Conservation (phyloP, 2,888 invertebrate species). For the Oxytorus armatus region DNA sequence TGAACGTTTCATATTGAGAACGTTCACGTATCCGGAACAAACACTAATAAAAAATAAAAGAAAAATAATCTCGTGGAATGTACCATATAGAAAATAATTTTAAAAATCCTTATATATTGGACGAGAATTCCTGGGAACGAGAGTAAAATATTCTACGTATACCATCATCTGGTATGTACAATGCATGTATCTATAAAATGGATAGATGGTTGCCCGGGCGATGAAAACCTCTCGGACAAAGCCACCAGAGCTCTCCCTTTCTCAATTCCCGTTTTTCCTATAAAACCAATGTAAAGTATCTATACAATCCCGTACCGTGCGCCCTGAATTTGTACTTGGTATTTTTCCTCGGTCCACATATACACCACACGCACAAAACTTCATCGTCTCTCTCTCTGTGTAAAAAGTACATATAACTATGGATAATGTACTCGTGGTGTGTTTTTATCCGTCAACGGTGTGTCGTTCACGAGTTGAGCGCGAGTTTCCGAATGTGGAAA, state of each 20-base stretch:
- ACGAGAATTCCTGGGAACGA: slow-evolving; percentile 26
- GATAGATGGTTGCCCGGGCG: slow-evolving; percentile 5
- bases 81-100: too few species aligned
- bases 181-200: not conserved
- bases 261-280: slow-evolving; percentile 40
- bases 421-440: not conserved
- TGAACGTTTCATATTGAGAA: too few species aligned
- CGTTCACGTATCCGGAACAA: too few species aligned
- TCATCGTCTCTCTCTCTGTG: slow-evolving; percentile 10
- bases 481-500: slow-evolving; percentile 35
- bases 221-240: slow-evolving; percentile 45
- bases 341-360: slow-evolving; percentile 1
- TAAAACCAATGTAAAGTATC: slow-evolving; percentile 47
- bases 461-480: slow-evolving; percentile 11
- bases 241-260: slow-evolving; percentile 18
- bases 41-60: too few species aligned
- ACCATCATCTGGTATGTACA: slow-evolving; percentile 9
- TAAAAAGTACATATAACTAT: not conserved
- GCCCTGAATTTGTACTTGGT: slow-evolving; percentile 8
- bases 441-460: not conserved
- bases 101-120: too few species aligned
- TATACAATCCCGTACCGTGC: slow-evolving; percentile 18
- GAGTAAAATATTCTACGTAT: not conserved
- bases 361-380: not conserved
- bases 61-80: too few species aligned